Evolutionary conservation across 2,888 invertebrate genomes (phyloP).

Genomic region (Hemicrepidius hirtus): DNA sequence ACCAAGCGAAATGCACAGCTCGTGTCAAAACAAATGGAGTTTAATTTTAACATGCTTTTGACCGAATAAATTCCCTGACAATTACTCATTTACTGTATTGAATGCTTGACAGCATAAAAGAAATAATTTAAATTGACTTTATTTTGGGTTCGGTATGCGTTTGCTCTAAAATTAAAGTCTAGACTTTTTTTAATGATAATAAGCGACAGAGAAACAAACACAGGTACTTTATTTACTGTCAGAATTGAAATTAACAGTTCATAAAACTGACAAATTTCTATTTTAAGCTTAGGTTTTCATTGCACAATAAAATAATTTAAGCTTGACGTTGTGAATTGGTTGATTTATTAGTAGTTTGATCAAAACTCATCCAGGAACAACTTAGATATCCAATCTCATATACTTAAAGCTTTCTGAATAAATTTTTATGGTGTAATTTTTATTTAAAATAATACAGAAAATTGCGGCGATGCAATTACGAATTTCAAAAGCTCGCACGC

Average conservation of each 20-base stretch:
- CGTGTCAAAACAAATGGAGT: conserved; percentile 48
- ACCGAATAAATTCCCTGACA: conserved; percentile 35
- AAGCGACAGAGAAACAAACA: neutral
- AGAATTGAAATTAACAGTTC: neutral
- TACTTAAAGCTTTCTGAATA: neutral
- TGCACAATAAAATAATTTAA: neutral
- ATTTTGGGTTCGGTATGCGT: conserved; percentile 16
- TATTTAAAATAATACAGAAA: conserved; percentile 16
- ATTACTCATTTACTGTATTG: conserved; percentile 38
- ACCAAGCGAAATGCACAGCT: conserved; percentile 42
- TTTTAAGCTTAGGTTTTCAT: neutral
- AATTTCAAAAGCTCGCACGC: conserved; percentile 15
- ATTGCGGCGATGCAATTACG: conserved; percentile 26
- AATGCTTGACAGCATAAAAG: conserved; percentile 35
- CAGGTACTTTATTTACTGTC: neutral
- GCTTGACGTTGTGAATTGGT: neutral
- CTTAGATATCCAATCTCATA: too few relatives aligned
- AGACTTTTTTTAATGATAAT: neutral
- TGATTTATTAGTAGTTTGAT: conserved; percentile 5
- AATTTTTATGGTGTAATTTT: neutral
- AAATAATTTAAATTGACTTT: conserved; percentile 40
- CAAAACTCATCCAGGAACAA: neutral
- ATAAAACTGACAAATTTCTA: conserved; percentile 1
- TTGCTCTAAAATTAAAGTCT: conserved; percentile 5
- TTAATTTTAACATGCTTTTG: conserved; percentile 41